phyloP scores from a whole-genome alignment of 2,888 invertebrate species.

The Aquatica leii region DNA sequence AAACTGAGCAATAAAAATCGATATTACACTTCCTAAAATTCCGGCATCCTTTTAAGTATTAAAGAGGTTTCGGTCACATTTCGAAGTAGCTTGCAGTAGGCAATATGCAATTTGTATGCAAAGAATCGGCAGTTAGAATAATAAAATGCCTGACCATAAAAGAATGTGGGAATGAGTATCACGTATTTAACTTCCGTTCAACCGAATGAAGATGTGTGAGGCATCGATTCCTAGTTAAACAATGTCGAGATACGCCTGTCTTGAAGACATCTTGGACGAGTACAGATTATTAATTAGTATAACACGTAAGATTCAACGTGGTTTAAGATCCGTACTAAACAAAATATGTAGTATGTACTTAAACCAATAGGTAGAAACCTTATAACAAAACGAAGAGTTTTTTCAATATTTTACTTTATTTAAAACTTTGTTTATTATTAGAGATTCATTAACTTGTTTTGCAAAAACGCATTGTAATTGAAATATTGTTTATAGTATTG shows the following conservation, averaged over 20 bases:
- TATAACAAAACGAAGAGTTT: too few species aligned
- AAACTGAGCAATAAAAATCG: too few species aligned
- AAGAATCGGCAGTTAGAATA: constrained; percentile 46
- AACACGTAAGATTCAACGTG: constrained; percentile 14
- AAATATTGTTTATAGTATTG: too few species aligned
- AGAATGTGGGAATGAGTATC: constrained; percentile 53
- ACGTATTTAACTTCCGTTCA: constrained; percentile 59
- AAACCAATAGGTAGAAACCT: too few species aligned
- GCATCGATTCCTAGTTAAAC: constrained; percentile 56
- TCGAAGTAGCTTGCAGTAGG: constrained; percentile 7
- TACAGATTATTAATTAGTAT: constrained; percentile 40
- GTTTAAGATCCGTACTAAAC: too few species aligned
- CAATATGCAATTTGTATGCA: constrained; percentile 54
- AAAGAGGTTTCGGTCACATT: background rate
- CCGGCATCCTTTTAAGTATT: constrained; percentile 5
- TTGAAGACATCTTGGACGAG: constrained; percentile 30
- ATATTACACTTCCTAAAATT: background rate
- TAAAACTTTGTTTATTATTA: too few species aligned
- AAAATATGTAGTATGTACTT: too few species aligned
- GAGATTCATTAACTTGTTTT: too few species aligned
- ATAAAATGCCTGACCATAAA: constrained; percentile 56
- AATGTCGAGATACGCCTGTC: constrained; percentile 44
- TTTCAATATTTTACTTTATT: too few species aligned
- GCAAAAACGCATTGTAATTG: too few species aligned
- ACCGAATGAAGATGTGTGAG: constrained; percentile 57